Conservation (phyloP, 37 sponge, comb jelly and placozoan species). For the Oscarella lobularis region DNA sequence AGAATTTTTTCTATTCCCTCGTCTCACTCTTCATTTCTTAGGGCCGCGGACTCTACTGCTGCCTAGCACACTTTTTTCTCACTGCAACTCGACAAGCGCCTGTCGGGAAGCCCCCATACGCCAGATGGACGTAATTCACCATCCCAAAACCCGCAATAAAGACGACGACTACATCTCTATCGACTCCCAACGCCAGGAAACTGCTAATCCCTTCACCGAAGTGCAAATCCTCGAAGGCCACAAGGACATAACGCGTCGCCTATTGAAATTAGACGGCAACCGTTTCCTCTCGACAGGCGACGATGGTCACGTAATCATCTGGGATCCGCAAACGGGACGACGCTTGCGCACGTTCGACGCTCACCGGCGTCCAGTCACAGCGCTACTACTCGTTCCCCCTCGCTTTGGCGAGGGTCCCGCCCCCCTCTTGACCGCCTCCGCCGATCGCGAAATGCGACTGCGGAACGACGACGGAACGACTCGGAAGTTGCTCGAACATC, state of each 20-base stretch:
- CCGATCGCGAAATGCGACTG: neutral
- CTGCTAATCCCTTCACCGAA: neutral
- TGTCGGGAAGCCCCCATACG: no score
- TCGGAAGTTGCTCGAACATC: neutral
- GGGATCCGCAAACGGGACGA: neutral
- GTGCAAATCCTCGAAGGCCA: neutral
- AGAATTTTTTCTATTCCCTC: no score
- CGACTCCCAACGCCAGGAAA: no score
- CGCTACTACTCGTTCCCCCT: neutral
- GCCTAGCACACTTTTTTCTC: no score
- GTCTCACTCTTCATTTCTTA: no score
- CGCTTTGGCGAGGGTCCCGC: no score
- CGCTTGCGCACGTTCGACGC: neutral
- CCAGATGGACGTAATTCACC: no score
- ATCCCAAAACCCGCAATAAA: no score
- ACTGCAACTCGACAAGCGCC: no score
- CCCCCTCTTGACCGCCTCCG: neutral
- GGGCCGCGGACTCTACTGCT: no score
- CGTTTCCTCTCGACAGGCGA: neutral
- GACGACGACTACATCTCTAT: no score
- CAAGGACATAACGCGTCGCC: neutral
- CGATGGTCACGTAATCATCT: neutral
- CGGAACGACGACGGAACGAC: neutral
- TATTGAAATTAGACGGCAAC: neutral
- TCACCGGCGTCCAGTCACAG: neutral